Percentiles rank a stretch among this genome's conserved stretches.
phyloP scores from a whole-genome alignment of 2,113 vertebrate genomes.

The Mirza zaza region DNA sequence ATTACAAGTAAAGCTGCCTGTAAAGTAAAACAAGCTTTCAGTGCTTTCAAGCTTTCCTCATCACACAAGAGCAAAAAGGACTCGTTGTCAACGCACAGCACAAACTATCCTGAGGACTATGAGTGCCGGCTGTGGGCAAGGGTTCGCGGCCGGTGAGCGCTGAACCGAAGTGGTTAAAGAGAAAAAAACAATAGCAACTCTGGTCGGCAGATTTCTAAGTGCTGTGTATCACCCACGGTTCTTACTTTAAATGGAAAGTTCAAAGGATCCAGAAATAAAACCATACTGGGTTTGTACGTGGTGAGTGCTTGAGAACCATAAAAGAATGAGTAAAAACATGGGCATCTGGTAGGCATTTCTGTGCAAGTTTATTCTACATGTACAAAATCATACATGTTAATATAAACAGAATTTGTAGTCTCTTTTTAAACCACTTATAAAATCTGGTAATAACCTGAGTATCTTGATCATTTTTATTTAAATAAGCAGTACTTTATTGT shows the following conservation, averaged over 20 bases:
- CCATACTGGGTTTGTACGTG: neutral
- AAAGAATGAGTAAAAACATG: neutral
- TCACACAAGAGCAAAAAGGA: too few species aligned
- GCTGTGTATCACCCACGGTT: neutral
- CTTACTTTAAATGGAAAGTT: neutral
- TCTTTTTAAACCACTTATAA: conserved; percentile 38
- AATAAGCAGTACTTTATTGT: conserved; percentile 42
- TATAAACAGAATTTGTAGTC: neutral
- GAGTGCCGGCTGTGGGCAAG: too few species aligned
- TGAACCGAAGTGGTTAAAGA: neutral
- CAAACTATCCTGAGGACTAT: too few species aligned
- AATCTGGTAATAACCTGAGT: conserved; percentile 9
- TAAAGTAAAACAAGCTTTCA: too few species aligned
- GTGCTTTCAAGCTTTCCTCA: too few species aligned
- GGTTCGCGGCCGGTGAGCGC: too few species aligned
- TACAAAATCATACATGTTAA: neutral
- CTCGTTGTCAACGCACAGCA: too few species aligned
- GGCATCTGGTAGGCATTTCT: neutral
- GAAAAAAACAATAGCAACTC: neutral
- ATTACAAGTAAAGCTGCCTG: too few species aligned
- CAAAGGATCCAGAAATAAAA: neutral
- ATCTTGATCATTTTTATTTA: conserved; percentile 48
- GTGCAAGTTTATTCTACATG: neutral
- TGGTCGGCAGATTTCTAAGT: neutral
- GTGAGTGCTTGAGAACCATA: neutral